A percentile compares a stretch with the other conserved stretches of the same genome.
phyloP scores from a whole-genome alignment of 2,113 vertebrate species.

The Equus quagga region DNA sequence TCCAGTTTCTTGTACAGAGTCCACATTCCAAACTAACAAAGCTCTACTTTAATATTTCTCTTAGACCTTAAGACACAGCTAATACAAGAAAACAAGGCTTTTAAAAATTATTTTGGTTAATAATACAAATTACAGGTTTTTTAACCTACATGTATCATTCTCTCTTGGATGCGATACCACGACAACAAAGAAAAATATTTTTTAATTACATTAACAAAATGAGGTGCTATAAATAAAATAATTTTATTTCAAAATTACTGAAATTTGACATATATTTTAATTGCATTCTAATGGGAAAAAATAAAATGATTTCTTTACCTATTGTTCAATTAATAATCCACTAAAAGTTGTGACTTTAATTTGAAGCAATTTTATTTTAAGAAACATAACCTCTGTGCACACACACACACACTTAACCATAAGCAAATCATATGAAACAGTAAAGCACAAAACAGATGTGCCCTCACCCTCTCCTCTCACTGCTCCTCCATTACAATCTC shows the following conservation, averaged over 20 bases:
- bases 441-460: not conserved
- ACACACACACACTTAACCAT: not conserved
- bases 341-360: not conserved
- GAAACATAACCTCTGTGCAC: not conserved
- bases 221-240: not conserved
- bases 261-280: not conserved
- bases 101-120: slow-evolving; percentile 17
- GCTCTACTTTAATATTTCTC: not conserved
- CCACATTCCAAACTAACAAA: slow-evolving; percentile 25
- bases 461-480: not conserved
- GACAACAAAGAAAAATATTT: not conserved
- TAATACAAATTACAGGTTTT: not conserved
- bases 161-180: not conserved
- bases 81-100: not conserved
- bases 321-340: not conserved
- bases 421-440: not conserved
- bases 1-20: not conserved
- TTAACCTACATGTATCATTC: not conserved
- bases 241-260: slow-evolving; percentile 15
- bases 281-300: not conserved
- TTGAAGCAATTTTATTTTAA: not conserved
- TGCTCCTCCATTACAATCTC: not conserved
- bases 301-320: not conserved
- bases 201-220: not conserved
- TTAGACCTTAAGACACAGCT: not conserved